These are phyloP conservation scores for Oryctes rhinoceros DNA, from an alignment of 1,140 invertebrate species.

Conservation along the genomic window DNA sequence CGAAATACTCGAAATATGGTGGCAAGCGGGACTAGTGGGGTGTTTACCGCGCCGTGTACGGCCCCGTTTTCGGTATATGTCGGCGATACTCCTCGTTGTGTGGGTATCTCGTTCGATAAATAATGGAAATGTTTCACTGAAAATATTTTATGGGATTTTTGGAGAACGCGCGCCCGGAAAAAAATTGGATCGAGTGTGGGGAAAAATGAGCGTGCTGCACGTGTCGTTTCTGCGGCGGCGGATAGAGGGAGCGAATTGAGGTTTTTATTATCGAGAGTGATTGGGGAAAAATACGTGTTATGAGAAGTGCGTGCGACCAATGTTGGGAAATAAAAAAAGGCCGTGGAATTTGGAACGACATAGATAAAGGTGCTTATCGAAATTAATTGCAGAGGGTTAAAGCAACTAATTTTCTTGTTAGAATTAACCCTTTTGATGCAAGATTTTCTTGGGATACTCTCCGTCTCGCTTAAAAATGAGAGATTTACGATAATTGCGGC, in stretches of 20 bases:
- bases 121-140: conserved; percentile 14
- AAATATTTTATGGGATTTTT: conserved; percentile 18
- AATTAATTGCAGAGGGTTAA: too few species aligned
- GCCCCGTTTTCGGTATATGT: too few species aligned
- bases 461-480: too few species aligned
- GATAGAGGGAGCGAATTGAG: background rate
- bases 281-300: background rate
- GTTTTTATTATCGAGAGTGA: background rate
- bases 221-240: background rate
- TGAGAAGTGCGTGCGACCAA: too few species aligned
- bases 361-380: too few species aligned
- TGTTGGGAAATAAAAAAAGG: too few species aligned
- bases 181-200: background rate
- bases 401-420: too few species aligned
- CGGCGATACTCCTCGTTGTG: background rate
- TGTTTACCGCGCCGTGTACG: background rate
- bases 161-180: background rate
- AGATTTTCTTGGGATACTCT: too few species aligned
- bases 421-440: too few species aligned
- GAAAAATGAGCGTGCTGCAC: background rate
- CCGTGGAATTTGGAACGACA: too few species aligned
- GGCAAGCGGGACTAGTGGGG: background rate
- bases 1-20: background rate
- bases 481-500: too few species aligned
- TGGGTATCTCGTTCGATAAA: conserved; percentile 17